Conservation (phyloP, 2,888 invertebrate genomes). For the Cheilosia urbana region DNA sequence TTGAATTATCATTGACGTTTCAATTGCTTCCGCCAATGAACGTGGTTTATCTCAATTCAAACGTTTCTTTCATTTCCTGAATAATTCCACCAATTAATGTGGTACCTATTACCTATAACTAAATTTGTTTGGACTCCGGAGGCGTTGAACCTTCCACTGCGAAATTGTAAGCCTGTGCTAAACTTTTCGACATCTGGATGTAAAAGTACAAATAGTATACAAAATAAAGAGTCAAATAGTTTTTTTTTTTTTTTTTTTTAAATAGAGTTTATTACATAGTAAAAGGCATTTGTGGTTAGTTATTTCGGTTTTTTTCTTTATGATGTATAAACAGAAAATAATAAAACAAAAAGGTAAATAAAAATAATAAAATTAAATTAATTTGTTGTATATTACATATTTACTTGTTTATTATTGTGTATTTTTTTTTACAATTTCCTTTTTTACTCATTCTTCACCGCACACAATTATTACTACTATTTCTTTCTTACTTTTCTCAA, state of each 20-base stretch:
- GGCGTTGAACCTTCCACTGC: too few relatives aligned
- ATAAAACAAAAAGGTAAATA: slow-evolving; percentile 44
- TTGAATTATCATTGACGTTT: too few relatives aligned
- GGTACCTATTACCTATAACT: too few relatives aligned
- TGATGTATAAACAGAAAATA: slow-evolving; percentile 46
- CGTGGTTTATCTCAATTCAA: too few relatives aligned
- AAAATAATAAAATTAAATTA: slow-evolving; percentile 59
- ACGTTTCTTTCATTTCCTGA: too few relatives aligned
- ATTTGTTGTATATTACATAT: slow-evolving; percentile 48
- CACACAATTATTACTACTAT: slow-evolving; percentile 55
- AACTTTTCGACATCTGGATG: too few relatives aligned
- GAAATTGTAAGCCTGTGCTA: too few relatives aligned
- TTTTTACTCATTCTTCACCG: slow-evolving; percentile 41
- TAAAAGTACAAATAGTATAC: neutral
- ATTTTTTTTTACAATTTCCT: slow-evolving; percentile 34
- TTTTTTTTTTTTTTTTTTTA: slow-evolving; percentile 56
- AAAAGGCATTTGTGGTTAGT: slow-evolving; percentile 73
- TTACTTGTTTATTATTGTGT: slow-evolving; percentile 37
- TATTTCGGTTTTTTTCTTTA: slow-evolving; percentile 44
- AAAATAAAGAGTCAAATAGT: neutral
- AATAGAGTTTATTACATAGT: slow-evolving; percentile 70
- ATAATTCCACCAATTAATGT: too few relatives aligned
- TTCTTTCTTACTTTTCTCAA: slow-evolving; percentile 54
- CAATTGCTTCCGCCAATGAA: too few relatives aligned
- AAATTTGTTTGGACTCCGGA: too few relatives aligned